These are phyloP conservation scores for Orius insidiosus DNA, from an alignment of 1,140 invertebrate genomes.

Conservation along the genomic window DNA sequence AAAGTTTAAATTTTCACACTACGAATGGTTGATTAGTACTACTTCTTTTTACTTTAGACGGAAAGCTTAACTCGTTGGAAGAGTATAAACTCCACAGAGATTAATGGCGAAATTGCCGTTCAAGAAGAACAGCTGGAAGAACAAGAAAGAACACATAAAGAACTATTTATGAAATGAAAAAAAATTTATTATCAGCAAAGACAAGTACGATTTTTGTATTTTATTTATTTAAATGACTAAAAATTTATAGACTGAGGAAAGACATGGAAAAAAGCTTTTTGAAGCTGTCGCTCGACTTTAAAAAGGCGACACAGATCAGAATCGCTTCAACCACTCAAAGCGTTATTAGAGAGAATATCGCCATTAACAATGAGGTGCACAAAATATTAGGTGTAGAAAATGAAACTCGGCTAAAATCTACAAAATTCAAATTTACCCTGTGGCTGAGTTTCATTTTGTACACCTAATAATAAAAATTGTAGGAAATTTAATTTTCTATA, in stretches of 20 bases:
- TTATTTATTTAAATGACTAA: no score
- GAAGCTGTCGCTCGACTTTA: conserved; percentile 64
- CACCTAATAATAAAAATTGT: no score
- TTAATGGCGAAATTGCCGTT: conserved; percentile 59
- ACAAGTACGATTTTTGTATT: conserved; percentile 36
- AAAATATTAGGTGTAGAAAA: no score
- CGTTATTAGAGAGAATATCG: conserved; percentile 62
- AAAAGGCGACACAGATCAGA: conserved; percentile 62
- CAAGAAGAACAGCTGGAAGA: conserved; percentile 58
- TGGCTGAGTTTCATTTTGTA: no score
- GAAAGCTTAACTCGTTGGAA: conserved; percentile 71
- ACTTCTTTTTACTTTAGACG: conserved; percentile 35
- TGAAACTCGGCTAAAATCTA: no score
- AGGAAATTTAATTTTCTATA: no score
- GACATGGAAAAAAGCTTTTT: conserved; percentile 66
- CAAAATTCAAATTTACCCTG: no score
- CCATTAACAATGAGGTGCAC: conserved; percentile 47
- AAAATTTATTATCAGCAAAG: conserved; percentile 64
- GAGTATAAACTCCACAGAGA: conserved; percentile 70
- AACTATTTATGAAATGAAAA: conserved; percentile 63
- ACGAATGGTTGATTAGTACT: no score
- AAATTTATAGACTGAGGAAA: conserved; percentile 70
- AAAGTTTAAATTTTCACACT: no score
- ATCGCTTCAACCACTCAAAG: conserved; percentile 74
- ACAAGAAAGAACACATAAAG: conserved; percentile 58